These are phyloP conservation scores for Clarias platycephalus DNA, from an alignment of 2,797 vertebrate genomes.

Conservation along the genomic window DNA sequence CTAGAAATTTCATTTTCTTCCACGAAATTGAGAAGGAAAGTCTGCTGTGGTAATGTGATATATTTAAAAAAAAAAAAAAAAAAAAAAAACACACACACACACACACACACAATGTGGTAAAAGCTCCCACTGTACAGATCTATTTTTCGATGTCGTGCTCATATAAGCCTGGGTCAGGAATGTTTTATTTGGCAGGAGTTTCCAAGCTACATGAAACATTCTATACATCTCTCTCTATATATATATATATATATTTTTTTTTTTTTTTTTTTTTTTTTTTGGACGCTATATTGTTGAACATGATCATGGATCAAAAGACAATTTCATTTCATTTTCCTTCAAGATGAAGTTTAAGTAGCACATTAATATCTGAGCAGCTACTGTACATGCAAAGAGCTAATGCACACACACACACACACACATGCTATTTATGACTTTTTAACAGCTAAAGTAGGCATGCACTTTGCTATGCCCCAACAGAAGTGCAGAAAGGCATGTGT, in stretches of 20 bases:
- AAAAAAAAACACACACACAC: neutral
- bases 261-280: neutral
- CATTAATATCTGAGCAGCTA: neutral
- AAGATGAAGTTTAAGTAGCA: neutral
- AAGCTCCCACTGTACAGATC: slow-evolving; percentile 8
- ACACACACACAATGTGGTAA: neutral
- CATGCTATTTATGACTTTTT: neutral
- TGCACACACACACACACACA: too few species aligned
- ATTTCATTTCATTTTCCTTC: neutral
- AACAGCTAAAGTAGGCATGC: neutral
- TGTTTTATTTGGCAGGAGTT: neutral
- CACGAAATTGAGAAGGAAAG: slow-evolving; percentile 12
- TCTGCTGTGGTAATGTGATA: neutral
- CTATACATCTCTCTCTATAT: neutral
- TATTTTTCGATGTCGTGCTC: slow-evolving; percentile 5
- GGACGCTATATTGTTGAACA: neutral
- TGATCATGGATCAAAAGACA: neutral
- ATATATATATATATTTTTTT: too few species aligned
- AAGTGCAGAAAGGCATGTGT: slow-evolving; percentile 24
- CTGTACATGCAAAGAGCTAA: neutral
- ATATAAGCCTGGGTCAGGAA: neutral
- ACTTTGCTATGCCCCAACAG: neutral
- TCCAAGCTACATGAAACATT: neutral
- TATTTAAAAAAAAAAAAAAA: neutral
- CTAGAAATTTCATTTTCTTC: slow-evolving; percentile 34